These are phyloP conservation scores for Monoplex corrugatus DNA, from an alignment of 2,888 invertebrate species.

Conservation along the genomic window DNA sequence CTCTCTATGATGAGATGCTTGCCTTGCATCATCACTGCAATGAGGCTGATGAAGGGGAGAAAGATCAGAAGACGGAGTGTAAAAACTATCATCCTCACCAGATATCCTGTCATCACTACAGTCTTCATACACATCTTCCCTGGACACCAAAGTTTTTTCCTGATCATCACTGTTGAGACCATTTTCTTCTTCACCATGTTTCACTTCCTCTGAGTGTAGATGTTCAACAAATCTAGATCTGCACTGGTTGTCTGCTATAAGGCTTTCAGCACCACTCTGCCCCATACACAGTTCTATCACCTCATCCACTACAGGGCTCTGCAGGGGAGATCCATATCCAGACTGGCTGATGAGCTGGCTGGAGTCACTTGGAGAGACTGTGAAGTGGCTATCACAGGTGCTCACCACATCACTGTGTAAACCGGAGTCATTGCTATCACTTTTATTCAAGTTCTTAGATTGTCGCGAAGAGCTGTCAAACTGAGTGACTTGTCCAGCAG, in stretches of 20 bases:
- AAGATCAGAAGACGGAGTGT: constrained; percentile 34
- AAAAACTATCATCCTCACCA: constrained; percentile 40
- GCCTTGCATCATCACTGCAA: background rate
- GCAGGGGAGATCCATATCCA: background rate
- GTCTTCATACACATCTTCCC: background rate
- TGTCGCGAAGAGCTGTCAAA: background rate
- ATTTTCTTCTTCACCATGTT: background rate
- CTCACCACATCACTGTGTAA: constrained; percentile 76
- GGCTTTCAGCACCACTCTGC: background rate
- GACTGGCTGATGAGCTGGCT: constrained; percentile 54
- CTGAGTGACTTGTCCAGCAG: background rate
- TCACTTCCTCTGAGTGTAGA: background rate
- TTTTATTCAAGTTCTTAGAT: constrained; percentile 64
- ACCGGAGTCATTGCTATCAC: constrained; percentile 77
- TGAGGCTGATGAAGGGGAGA: constrained; percentile 34
- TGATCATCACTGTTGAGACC: background rate
- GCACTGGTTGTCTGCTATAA: background rate
- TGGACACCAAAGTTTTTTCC: background rate
- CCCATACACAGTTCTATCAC: constrained; percentile 22
- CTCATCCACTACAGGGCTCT: constrained; percentile 33
- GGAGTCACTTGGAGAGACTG: constrained; percentile 64
- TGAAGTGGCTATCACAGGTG: constrained; percentile 66
- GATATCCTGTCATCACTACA: constrained; percentile 8
- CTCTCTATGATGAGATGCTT: background rate
- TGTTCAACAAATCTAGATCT: background rate